Base-by-base conservation (phyloP, 1,140 invertebrate species). In the Pygmarrhopalites habei region DNA sequence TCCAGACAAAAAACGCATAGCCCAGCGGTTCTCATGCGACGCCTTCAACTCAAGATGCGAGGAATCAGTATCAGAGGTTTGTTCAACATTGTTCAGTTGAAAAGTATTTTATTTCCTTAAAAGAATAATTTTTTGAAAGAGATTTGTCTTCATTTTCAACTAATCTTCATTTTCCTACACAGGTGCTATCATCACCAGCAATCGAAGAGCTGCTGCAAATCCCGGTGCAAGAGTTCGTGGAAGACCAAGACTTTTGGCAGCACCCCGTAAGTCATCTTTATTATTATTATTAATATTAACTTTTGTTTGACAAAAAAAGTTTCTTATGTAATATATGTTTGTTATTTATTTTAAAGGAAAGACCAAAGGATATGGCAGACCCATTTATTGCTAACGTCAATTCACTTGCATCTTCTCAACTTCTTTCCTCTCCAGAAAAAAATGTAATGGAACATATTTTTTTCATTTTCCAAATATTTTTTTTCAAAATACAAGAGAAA, bases 1-100 rank as follows among this genome's bases (percentile, higher is more conserved):
- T 88, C 88, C 79, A 82, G 87, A 77, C 81, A 85, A 81, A 89
- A 88, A 78, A 81, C 86, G 75, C 86, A 88, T 77, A 82, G 81
- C 74, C 82, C 83, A 77, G 80, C 75, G 72, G 69, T 75, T 46
- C 68, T 68, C 41, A 58, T 58, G 55, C 58, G 71, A 60, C 65
- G 67, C 39, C 63, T 62, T 35, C 66, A 66, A 49, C 66, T 68
- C 44, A 71, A 71, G 52, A 60, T 71, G 28, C 63, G 53, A 46
- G 69, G 69, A 52, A 66, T 71, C 52, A 63, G 21, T 25, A 68
- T 68, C 58, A 47, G 66, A 39, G 32, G 32, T 35, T 7, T 15
- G 15, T 35, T 7, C 15, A 35, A n/a, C n/a, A n/a, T n/a, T n/a
- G n/a, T n/a, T n/a, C n/a, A n/a, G n/a, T n/a, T n/a, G n/a, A n/a